Evolutionary conservation across 2,888 invertebrate genomes (phyloP), one percentile per base, ranked within the genome.

Genomic region (Campaea margaritaria): DNA sequence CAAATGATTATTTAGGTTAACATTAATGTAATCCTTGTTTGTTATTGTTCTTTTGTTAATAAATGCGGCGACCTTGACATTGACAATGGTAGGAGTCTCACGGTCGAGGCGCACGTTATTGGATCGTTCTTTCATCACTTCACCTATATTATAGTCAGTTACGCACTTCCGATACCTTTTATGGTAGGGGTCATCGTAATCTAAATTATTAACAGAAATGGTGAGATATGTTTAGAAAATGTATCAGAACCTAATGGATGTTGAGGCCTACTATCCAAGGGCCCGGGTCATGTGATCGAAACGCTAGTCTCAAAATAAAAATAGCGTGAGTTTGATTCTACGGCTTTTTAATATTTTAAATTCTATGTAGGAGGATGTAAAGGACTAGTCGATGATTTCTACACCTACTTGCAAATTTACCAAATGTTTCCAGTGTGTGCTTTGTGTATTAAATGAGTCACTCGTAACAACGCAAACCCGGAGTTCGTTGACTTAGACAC

Each of bases 401-500:
- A 53, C 58, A 45, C 58, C 58, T 38, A 58, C 58, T 38, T 48
- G 48, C 39, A 53, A 53, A 58, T 53, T 41, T 48, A 9, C 41
- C 38, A 45, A 58, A 53, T 58, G 51, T 51, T 58, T 58, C 27
- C 27, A 36, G 11, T 38, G 13, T 44, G 44, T 49, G 39, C n/a
- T 47, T 38, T 43, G 41, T 36, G 21, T 27, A 27, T 5, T 42
- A n/a, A 38, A 56, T 62, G 61, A 62, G 34, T 58, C 55, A 58
- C 27, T n/a, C 38, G 44, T 38, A 52, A 46, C 44, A 54, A 68
- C 53, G 65, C 44, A 64, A 65, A 57, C 60, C 53, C 28, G 28
- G 31, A 57, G 67, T 66, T 67, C 67, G 54, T 66, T 64, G 67
- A 64, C 69, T 53, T 48, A 45, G 11, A 31, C 38, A 46, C 28